Percentiles rank a stretch among this genome's conserved stretches.
phyloP scores from a whole-genome alignment of 1,140 invertebrate species.

The Heliconius hermathena region DNA sequence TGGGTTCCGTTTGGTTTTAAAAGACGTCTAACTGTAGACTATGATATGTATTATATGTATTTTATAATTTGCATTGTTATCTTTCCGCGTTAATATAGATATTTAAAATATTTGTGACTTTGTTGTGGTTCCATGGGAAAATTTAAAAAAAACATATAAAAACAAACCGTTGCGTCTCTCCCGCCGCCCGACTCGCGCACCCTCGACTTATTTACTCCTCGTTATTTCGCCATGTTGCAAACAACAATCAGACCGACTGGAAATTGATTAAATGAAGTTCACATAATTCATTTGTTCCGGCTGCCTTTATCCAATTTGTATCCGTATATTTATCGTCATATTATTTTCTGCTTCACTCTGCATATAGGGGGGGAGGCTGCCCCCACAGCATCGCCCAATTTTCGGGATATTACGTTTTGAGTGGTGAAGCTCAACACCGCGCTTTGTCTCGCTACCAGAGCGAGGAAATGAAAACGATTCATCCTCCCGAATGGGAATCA shows the following conservation, averaged over 20 bases:
- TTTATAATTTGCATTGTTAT: neutral
- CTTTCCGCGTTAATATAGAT: neutral
- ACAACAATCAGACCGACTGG: constrained; percentile 31
- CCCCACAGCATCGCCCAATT: too few species aligned
- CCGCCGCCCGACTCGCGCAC: neutral
- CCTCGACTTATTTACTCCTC: neutral
- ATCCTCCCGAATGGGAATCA: too few species aligned
- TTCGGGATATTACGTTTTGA: too few species aligned
- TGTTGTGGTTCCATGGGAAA: neutral
- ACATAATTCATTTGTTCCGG: constrained; percentile 25
- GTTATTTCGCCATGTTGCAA: constrained; percentile 1
- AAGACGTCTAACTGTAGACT: too few species aligned
- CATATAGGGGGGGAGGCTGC: too few species aligned
- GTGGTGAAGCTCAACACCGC: too few species aligned
- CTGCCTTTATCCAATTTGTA: constrained; percentile 21
- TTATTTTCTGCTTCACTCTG: neutral
- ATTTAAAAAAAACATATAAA: neutral
- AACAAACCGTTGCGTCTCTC: neutral
- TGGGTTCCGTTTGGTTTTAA: too few species aligned
- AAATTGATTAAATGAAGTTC: constrained; percentile 28
- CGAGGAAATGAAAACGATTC: too few species aligned
- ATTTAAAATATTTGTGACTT: neutral
- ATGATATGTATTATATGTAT: too few species aligned
- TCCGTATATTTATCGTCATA: neutral
- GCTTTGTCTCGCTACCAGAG: too few species aligned